Evolutionary conservation across 2,888 invertebrate species (phyloP), one percentile per base, ranked within the genome.

Genomic region (Patella caerulea): DNA sequence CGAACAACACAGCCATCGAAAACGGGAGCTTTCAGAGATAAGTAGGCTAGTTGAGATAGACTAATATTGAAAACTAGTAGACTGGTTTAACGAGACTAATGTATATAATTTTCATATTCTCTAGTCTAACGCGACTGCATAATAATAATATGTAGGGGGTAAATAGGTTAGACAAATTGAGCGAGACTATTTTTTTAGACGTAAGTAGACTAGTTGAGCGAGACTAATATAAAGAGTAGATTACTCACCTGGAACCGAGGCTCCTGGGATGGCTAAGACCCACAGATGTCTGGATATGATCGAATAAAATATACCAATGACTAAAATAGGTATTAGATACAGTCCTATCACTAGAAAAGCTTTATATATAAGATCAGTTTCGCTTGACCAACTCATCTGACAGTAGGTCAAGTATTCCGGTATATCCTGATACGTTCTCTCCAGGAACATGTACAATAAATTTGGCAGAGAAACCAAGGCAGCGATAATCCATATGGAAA

Each of bases 231-330:
- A 45, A 45, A 45, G 45, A 45, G 7, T 9, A 45, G 59, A 17
- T 15, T 14, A 70, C 76, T 59, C 29, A 76, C 76, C 76, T 76
- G 65, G 52, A 17, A 71, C 71, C 17, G 70, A 55, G 15, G 73
- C 78, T 34, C 83, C 83, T 7, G 83, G 83, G 12, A 81, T 81
- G n/a, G 75, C 71, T 52, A 81, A 81, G 55, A 80, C 72, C 83
- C 83, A 83, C 17, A 83, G 78, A 71, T 82, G 81, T 73, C 79
- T 77, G 1, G 83, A 83, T 72, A 83, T 81, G 73, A 83, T 80
- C 59, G 82, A 77, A 75, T 83, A 83, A 73, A 83, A 81, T 24
- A 83, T 81, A 11, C 75, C 82, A 53, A 83, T 81, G 73, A 81
- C 77, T 45, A 81, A 54, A 75, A 83, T 78, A 15, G 83, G 83